These are phyloP conservation scores for Plebejus anna DNA, from an alignment of 2,888 invertebrate genomes.

Conservation along the genomic window DNA sequence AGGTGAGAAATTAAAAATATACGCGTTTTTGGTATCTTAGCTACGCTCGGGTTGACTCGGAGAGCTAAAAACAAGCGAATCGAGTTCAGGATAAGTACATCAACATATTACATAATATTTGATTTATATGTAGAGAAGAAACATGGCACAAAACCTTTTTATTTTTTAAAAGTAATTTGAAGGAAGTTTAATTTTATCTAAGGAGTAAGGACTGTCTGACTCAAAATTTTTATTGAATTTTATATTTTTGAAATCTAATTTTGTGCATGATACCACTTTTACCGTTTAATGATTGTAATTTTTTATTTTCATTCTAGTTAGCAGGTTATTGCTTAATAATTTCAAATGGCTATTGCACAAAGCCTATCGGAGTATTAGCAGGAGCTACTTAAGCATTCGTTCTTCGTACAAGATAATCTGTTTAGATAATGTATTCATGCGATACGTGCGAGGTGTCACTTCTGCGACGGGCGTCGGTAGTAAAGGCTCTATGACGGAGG, in stretches of 20 bases:
- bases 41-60: slow-evolving; percentile 36
- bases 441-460: slow-evolving; percentile 53
- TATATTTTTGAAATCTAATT: no score
- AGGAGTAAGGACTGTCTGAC: no score
- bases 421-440: slow-evolving; percentile 57
- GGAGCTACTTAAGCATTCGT: not conserved
- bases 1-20: slow-evolving; percentile 67
- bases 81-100: not conserved
- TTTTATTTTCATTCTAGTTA: not conserved
- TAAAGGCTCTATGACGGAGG: slow-evolving; percentile 71
- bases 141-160: no score
- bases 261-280: no score
- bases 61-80: not conserved
- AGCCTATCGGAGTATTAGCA: not conserved
- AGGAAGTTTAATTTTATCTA: no score
- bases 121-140: no score
- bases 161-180: no score
- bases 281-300: not conserved
- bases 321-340: not conserved
- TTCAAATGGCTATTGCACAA: not conserved
- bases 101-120: no score
- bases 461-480: slow-evolving; percentile 56
- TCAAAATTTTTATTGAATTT: no score
- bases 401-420: slow-evolving; percentile 27
- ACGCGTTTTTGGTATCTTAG: slow-evolving; percentile 31